Percentiles rank a stretch among this genome's conserved stretches.
Conservation (phyloP, 2,797 vertebrate species). For the Muraenolepis orangiensis region DNA sequence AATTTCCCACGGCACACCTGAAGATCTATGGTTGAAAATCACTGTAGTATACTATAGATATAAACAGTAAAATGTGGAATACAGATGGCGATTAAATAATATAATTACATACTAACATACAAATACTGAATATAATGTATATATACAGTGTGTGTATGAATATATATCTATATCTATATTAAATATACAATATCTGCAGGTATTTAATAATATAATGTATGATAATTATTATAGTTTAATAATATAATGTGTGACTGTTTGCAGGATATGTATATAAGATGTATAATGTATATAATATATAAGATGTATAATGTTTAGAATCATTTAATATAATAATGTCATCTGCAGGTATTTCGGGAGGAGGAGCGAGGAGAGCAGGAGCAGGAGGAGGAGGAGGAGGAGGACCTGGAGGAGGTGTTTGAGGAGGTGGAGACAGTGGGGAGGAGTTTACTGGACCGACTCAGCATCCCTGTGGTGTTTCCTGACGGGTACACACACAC, state of each 20-base stretch:
- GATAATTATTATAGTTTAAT: slow-evolving; percentile 23
- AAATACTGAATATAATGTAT: no score
- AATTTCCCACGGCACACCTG: no score
- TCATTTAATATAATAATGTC: not conserved
- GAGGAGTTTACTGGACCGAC: slow-evolving; percentile 90
- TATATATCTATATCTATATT: no score
- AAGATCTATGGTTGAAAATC: no score
- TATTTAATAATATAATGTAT: no score
- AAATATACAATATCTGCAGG: no score
- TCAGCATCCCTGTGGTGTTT: slow-evolving; percentile 91
- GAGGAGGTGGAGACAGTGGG: slow-evolving; percentile 90
- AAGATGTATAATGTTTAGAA: not conserved
- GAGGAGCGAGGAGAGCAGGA: slow-evolving; percentile 47
- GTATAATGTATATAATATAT: slow-evolving; percentile 21
- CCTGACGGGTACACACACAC: slow-evolving; percentile 85
- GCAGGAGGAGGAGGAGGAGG: slow-evolving; percentile 31
- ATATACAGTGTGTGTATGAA: no score
- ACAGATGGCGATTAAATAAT: no score
- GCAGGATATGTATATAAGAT: slow-evolving; percentile 19
- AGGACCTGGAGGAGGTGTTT: slow-evolving; percentile 67
- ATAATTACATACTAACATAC: no score
- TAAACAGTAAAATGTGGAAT: no score
- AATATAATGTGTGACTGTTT: slow-evolving; percentile 16
- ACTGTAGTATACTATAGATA: no score
- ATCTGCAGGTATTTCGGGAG: slow-evolving; percentile 56